Percentiles rank a stretch among this genome's conserved stretches.
Conservation (phyloP, 2,797 vertebrate species). For the Emys orbicularis region DNA sequence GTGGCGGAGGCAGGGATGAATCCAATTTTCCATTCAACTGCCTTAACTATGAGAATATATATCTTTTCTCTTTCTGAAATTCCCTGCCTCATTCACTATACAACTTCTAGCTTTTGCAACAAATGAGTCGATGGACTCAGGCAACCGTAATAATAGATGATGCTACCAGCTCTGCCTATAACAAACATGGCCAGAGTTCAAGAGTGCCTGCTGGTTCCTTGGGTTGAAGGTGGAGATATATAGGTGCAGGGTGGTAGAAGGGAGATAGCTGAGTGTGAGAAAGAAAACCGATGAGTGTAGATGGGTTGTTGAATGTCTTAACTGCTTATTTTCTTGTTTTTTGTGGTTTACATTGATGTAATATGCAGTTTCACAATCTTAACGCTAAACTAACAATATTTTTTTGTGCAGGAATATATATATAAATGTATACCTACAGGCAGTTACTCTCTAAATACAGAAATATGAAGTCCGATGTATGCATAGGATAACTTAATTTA, state of each 20-base stretch:
- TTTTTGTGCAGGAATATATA: neutral
- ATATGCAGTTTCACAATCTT: constrained; percentile 27
- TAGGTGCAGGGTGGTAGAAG: neutral
- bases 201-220: constrained; percentile 41
- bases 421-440: neutral
- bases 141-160: constrained; percentile 50
- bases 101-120: neutral
- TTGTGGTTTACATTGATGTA: constrained; percentile 46
- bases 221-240: constrained; percentile 53
- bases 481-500: constrained; percentile 74
- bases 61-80: no score
- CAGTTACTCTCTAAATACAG: neutral
- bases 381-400: constrained; percentile 40
- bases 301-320: constrained; percentile 44
- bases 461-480: neutral
- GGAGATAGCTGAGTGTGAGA: constrained; percentile 54
- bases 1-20: no score
- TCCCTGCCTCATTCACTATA: neutral
- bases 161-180: constrained; percentile 54
- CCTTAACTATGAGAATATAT: no score
- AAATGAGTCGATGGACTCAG: neutral
- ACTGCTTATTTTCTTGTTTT: constrained; percentile 60
- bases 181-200: constrained; percentile 47
- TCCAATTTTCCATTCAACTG: no score
- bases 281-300: constrained; percentile 56